These are phyloP conservation scores for Phalera bucephala DNA, from an alignment of 2,888 invertebrate genomes.

Conservation along the genomic window DNA sequence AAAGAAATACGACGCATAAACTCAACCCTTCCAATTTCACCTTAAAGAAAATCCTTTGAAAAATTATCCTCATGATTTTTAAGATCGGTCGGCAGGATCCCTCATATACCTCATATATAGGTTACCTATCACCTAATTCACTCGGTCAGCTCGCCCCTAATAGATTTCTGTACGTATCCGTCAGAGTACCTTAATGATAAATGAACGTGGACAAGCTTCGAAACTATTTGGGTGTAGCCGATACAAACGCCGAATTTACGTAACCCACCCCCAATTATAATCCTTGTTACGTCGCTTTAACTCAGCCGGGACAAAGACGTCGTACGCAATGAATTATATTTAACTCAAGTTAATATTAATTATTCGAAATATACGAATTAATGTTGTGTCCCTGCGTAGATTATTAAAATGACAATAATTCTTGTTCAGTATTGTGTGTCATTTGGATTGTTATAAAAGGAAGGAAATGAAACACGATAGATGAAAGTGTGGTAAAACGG, in stretches of 20 bases:
- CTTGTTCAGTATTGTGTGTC: too few relatives aligned
- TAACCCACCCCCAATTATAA: slow-evolving; percentile 13
- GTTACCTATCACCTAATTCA: too few relatives aligned
- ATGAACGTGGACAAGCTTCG: slow-evolving; percentile 18
- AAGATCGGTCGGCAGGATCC: background rate
- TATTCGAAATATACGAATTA: too few relatives aligned
- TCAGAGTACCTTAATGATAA: slow-evolving; percentile 23
- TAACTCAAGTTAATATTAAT: too few relatives aligned
- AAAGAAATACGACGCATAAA: too few relatives aligned
- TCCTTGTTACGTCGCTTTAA: slow-evolving; percentile 2
- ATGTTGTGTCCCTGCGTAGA: too few relatives aligned
- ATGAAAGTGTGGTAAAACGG: slow-evolving; percentile 19
- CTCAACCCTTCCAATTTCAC: background rate
- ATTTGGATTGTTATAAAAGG: too few relatives aligned
- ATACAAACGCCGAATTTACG: slow-evolving; percentile 11
- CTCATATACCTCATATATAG: background rate
- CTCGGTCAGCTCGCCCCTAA: slow-evolving; percentile 18
- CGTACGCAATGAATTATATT: too few relatives aligned
- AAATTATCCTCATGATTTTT: slow-evolving; percentile 9
- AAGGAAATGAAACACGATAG: slow-evolving; percentile 14
- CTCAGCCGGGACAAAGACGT: slow-evolving; percentile 2
- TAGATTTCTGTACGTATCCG: slow-evolving; percentile 22
- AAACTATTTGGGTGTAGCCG: slow-evolving; percentile 22
- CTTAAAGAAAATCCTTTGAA: slow-evolving; percentile 6
- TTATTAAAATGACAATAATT: too few relatives aligned